These are phyloP conservation scores for Liopterus haemorrhoidalis DNA, from an alignment of 2,888 invertebrate species.

Conservation along the genomic window DNA sequence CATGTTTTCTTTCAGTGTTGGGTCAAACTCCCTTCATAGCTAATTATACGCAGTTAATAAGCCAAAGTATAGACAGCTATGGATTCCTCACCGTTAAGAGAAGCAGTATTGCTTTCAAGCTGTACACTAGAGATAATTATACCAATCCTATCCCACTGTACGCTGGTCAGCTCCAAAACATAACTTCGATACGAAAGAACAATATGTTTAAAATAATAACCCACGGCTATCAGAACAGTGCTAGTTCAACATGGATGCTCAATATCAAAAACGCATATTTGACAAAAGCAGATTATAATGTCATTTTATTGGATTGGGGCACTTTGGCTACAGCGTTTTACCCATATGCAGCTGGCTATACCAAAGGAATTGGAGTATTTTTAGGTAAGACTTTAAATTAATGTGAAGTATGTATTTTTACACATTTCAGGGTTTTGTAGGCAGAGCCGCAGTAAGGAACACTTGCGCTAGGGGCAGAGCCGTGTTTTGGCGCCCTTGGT, in stretches of 20 bases:
- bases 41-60: no score
- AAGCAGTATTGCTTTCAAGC: slow-evolving; percentile 9
- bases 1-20: no score
- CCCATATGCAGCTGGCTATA: slow-evolving; percentile 16
- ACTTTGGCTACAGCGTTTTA: slow-evolving; percentile 17
- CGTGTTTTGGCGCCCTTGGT: no score
- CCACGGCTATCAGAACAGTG: slow-evolving; percentile 23
- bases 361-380: slow-evolving; percentile 15
- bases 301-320: slow-evolving; percentile 23
- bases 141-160: slow-evolving; percentile 8
- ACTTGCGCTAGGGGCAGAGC: no score
- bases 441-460: no score
- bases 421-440: no score
- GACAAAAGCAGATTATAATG: slow-evolving; percentile 19
- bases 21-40: no score
- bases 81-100: slow-evolving; percentile 4
- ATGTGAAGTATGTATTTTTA: no score
- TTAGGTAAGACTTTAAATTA: no score
- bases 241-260: slow-evolving; percentile 15
- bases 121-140: slow-evolving; percentile 15
- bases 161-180: slow-evolving; percentile 12
- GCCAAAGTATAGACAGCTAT: no score
- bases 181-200: slow-evolving; percentile 10
- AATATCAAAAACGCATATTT: slow-evolving; percentile 18
- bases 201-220: slow-evolving; percentile 23